These are phyloP conservation scores for Lasioglossum leucozonium DNA, from an alignment of 2,888 invertebrate species.

Conservation along the genomic window DNA sequence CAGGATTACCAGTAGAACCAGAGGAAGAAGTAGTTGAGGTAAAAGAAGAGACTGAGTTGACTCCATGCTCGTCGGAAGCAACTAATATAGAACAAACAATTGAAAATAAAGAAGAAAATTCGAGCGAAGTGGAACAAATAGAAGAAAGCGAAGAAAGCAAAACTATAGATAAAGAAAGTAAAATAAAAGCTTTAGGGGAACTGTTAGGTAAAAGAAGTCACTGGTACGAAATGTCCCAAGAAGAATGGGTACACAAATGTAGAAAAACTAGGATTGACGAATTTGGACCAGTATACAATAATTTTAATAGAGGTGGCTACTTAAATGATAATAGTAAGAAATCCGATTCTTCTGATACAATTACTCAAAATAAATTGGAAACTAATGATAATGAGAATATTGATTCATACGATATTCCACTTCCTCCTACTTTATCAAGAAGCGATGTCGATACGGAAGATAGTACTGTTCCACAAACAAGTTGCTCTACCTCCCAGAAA, in stretches of 20 bases:
- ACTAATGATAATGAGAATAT: conserved; percentile 14
- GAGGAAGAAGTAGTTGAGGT: conserved; percentile 77
- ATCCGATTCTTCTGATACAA: conserved; percentile 6
- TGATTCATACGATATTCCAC: conserved; percentile 43
- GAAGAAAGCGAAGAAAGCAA: conserved; percentile 68
- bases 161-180: conserved; percentile 77
- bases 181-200: conserved; percentile 80
- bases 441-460: neutral
- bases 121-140: conserved; percentile 39
- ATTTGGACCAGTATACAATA: conserved; percentile 89
- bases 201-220: conserved; percentile 84
- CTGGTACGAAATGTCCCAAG: conserved; percentile 89
- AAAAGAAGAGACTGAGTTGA: conserved; percentile 64
- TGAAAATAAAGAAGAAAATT: conserved; percentile 56
- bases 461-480: neutral
- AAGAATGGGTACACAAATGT: conserved; percentile 91
- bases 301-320: conserved; percentile 73
- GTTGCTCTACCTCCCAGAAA: neutral
- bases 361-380: conserved; percentile 9
- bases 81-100: neutral
- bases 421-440: conserved; percentile 22
- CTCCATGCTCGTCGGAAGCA: conserved; percentile 20
- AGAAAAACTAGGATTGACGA: conserved; percentile 90
- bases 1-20: conserved; percentile 88
- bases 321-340: conserved; percentile 34